These are phyloP conservation scores for Eretmocerus hayati DNA, from an alignment of 2,888 invertebrate species.

Conservation along the genomic window DNA sequence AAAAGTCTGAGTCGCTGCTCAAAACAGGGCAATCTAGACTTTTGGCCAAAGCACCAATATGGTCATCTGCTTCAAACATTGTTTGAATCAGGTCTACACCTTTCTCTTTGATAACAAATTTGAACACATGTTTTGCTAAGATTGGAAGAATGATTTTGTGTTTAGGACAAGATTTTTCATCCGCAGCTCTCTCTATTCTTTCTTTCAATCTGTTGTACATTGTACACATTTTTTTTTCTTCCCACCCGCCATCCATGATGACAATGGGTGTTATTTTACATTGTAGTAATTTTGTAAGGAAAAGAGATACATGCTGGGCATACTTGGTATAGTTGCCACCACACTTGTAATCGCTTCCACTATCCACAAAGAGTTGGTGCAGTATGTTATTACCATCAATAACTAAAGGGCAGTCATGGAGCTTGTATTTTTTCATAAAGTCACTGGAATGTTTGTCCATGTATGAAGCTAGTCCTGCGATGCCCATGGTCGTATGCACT, in stretches of 20 bases:
- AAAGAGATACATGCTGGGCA: too few relatives aligned
- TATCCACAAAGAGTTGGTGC: too few relatives aligned
- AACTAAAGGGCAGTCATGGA: too few relatives aligned
- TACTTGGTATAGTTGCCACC: too few relatives aligned
- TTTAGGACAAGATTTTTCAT: neutral
- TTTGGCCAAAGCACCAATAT: slow-evolving; percentile 74
- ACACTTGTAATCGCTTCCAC: too few relatives aligned
- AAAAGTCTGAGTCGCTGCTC: slow-evolving; percentile 92
- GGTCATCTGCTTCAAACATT: slow-evolving; percentile 31
- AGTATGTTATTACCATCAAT: too few relatives aligned
- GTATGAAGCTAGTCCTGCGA: too few relatives aligned
- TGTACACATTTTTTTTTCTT: slow-evolving; percentile 64
- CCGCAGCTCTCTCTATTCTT: neutral
- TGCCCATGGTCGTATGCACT: too few relatives aligned
- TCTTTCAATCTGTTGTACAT: slow-evolving; percentile 66
- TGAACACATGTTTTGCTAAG: neutral
- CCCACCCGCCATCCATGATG: slow-evolving; percentile 73
- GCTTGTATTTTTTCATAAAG: too few relatives aligned
- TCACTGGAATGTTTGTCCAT: too few relatives aligned
- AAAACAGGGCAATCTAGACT: slow-evolving; percentile 75
- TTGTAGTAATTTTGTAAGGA: too few relatives aligned
- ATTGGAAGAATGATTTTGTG: neutral
- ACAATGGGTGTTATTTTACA: slow-evolving; percentile 68
- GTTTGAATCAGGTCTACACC: neutral
- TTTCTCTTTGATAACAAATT: neutral